Base-by-base conservation (phyloP, 2,888 invertebrate genomes). In the Argyra leucocephala region DNA sequence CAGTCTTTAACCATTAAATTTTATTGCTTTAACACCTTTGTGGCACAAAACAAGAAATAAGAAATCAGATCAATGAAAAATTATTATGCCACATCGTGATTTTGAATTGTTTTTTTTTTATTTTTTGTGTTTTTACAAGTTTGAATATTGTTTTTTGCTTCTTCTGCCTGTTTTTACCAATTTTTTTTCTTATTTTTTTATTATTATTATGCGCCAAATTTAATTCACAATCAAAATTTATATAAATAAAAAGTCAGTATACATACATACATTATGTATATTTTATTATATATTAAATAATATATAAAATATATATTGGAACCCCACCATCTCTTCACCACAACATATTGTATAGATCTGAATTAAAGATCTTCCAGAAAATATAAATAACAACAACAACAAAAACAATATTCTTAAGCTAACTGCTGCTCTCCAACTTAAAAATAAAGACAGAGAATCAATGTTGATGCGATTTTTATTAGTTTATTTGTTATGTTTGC, bases 1-100 rank as follows among this genome's bases (percentile, higher is more conserved):
- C 48, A 48, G 48, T 48, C 48, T 48, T 48, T 48, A 48, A 48
- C 48, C 48, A 48, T 48, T 48, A 48, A 48, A 48, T 48, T 48
- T 48, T 48, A 48, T 48, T 48, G 48, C 48, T 48, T 48, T 48
- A 48, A 48, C 48, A 48, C 48, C 48, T 48, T 48, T 48, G 10
- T 48, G 48, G 48, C 48, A 48, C 48, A 48, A 18, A n/a, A 48
- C 10, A 31, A 31, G 31, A 48, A 48, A 48, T 48, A 48, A 48
- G 48, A 48, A 48, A 48, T 48, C 48, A 48, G 48, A 48, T 48
- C 48, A 48, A 48, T 48, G 48, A 48, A 48, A 48, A 48, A 48
- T 48, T 48, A 48, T 48, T 48, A 48, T 48, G 48, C 48, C 48
- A 48, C 48, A 48, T 48, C 48, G 48, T 48, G 48, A 48, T 48